Evolutionary conservation across 2,888 invertebrate genomes (phyloP).

Genomic region (Steromphala cineraria): DNA sequence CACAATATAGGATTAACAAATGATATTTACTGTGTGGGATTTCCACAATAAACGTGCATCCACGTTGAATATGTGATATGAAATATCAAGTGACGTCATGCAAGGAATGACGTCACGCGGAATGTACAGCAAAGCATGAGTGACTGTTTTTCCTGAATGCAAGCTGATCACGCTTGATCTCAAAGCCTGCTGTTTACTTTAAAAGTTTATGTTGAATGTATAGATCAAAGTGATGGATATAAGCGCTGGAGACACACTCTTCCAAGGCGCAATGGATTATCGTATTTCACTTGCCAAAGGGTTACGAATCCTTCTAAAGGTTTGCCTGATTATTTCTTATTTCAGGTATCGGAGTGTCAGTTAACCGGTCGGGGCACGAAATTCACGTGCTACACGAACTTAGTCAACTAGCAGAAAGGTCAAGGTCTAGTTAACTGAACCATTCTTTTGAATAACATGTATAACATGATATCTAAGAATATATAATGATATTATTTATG

Average conservation of each 20-base stretch:
- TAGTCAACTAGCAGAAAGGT: too few species aligned
- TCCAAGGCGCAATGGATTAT: too few species aligned
- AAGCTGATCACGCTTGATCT: background rate
- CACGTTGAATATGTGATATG: background rate
- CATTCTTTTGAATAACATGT: too few species aligned
- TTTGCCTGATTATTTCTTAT: background rate
- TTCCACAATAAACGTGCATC: background rate
- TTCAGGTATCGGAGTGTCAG: background rate
- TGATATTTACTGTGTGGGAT: background rate
- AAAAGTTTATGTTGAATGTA: too few species aligned
- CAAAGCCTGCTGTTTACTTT: background rate
- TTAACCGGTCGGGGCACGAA: too few species aligned
- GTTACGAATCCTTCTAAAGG: background rate
- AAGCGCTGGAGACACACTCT: too few species aligned
- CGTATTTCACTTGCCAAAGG: background rate
- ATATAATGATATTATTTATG: too few species aligned
- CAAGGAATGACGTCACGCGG: background rate
- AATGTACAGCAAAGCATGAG: background rate
- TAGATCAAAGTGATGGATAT: too few species aligned
- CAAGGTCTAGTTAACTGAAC: too few species aligned
- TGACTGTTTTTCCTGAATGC: too few species aligned
- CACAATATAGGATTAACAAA: constrained; percentile 39
- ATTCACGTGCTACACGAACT: too few species aligned
- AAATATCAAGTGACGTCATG: background rate
- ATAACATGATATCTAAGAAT: too few species aligned